A percentile compares a stretch with the other conserved stretches of the same genome.
Evolutionary conservation across 2,888 invertebrate genomes (phyloP).

Genomic region (Lordiphosa fenestrarum): DNA sequence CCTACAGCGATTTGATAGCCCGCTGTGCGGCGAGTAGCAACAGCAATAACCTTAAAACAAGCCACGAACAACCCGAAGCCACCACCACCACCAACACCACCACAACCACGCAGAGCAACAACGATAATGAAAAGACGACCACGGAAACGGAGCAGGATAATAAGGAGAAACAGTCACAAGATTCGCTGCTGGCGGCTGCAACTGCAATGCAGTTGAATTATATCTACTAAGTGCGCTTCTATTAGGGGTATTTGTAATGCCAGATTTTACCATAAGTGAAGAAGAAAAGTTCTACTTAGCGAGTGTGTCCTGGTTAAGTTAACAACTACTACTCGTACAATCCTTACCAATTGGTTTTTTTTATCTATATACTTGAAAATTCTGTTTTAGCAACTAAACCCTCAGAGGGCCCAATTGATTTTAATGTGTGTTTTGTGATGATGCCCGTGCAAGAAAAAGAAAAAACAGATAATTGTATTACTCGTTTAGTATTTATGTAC

Average conservation of each 20-base stretch:
- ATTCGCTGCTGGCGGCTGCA: slow-evolving; percentile 50
- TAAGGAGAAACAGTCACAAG: slow-evolving; percentile 31
- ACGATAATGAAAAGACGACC: slow-evolving; percentile 3
- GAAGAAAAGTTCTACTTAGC: slow-evolving; percentile 36
- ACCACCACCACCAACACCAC: slow-evolving; percentile 7
- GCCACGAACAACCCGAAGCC: slow-evolving; percentile 8
- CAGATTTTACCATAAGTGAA: background rate
- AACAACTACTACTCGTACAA: slow-evolving; percentile 46
- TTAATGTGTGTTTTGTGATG: slow-evolving; percentile 35
- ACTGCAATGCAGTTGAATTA: slow-evolving; percentile 38
- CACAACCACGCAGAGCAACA: background rate
- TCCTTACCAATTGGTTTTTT: slow-evolving; percentile 36
- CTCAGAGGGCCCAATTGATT: slow-evolving; percentile 23
- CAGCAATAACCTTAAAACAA: slow-evolving; percentile 18
- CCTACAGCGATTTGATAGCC: slow-evolving; percentile 77
- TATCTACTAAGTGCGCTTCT: slow-evolving; percentile 30
- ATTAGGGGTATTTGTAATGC: slow-evolving; percentile 13
- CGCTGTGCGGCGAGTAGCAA: slow-evolving; percentile 60
- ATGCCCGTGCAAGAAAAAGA: slow-evolving; percentile 29
- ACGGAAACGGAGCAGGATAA: slow-evolving; percentile 10
- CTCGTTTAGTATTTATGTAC: slow-evolving; percentile 60
- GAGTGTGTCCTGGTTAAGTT: slow-evolving; percentile 54
- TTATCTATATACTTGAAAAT: slow-evolving; percentile 24
- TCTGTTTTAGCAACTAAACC: slow-evolving; percentile 16
- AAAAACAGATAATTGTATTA: slow-evolving; percentile 45